A percentile compares a stretch with the other conserved stretches of the same genome.
phyloP scores from a whole-genome alignment of 1,140 invertebrate species.

The Asobara japonica region DNA sequence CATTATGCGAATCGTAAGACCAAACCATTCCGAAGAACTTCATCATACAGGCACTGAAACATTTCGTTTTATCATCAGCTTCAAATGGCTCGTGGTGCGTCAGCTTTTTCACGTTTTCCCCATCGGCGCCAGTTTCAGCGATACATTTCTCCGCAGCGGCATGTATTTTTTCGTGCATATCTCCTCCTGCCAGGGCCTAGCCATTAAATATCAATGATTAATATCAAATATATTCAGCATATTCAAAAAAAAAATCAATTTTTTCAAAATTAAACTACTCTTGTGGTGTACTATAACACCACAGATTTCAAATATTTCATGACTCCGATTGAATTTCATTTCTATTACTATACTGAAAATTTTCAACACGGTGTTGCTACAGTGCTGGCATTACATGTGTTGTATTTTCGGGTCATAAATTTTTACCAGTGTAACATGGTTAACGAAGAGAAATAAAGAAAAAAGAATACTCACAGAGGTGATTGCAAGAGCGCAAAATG shows the following conservation, averaged over 20 bases:
- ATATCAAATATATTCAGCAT: too few relatives aligned
- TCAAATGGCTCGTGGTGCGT: background rate
- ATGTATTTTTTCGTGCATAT: background rate
- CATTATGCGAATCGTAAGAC: background rate
- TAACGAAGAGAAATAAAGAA: too few relatives aligned
- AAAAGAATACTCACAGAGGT: background rate
- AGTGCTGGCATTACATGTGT: background rate
- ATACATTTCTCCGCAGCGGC: background rate
- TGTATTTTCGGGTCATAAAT: background rate
- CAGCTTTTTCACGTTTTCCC: background rate
- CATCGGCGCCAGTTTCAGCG: background rate
- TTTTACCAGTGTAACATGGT: too few relatives aligned
- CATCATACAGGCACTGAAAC: constrained; percentile 13
- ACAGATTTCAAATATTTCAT: too few relatives aligned
- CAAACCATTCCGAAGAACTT: background rate
- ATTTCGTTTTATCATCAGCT: constrained; percentile 9
- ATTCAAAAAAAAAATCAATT: too few relatives aligned
- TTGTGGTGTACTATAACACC: too few relatives aligned
- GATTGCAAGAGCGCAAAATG: background rate
- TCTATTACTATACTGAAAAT: too few relatives aligned
- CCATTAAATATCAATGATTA: too few relatives aligned
- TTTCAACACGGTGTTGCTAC: too few relatives aligned
- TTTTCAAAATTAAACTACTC: too few relatives aligned
- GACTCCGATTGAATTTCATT: too few relatives aligned
- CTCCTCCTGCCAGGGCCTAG: background rate